Conservation (phyloP, 2,888 invertebrate species). For the Bibio marci region DNA sequence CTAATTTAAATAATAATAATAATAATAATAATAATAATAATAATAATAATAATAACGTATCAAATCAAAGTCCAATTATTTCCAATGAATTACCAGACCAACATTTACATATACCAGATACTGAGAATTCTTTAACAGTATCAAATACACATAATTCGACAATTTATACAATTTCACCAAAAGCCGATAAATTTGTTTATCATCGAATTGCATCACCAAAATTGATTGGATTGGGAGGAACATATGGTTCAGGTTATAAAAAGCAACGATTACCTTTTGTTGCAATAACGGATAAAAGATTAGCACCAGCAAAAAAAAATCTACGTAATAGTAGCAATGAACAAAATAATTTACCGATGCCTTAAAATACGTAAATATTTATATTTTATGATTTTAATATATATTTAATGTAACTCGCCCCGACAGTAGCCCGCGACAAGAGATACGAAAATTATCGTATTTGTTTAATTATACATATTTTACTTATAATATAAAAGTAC, state of each 20-base stretch:
- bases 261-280: slow-evolving; percentile 28
- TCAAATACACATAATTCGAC: too few relatives aligned
- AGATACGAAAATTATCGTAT: too few relatives aligned
- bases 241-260: slow-evolving; percentile 14
- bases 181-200: slow-evolving; percentile 23
- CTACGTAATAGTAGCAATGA: slow-evolving; percentile 21
- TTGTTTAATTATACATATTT: too few relatives aligned
- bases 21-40: too few relatives aligned
- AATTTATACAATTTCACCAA: slow-evolving; percentile 7
- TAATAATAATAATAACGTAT: too few relatives aligned
- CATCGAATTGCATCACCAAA: slow-evolving; percentile 24
- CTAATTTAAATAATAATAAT: slow-evolving; percentile 8
- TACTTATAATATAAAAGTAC: too few relatives aligned
- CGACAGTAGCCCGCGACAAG: too few relatives aligned
- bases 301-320: slow-evolving; percentile 21
- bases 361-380: slow-evolving; percentile 15
- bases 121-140: too few relatives aligned
- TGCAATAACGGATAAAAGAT: slow-evolving; percentile 27
- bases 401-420: too few relatives aligned
- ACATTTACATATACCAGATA: not conserved
- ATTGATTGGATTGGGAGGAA: slow-evolving; percentile 16
- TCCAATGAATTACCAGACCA: not conserved
- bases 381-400: not conserved
- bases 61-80: not conserved
- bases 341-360: slow-evolving; percentile 28